phyloP scores from a whole-genome alignment of 2,113 vertebrate genomes.

The Ceyx cyanopectus region DNA sequence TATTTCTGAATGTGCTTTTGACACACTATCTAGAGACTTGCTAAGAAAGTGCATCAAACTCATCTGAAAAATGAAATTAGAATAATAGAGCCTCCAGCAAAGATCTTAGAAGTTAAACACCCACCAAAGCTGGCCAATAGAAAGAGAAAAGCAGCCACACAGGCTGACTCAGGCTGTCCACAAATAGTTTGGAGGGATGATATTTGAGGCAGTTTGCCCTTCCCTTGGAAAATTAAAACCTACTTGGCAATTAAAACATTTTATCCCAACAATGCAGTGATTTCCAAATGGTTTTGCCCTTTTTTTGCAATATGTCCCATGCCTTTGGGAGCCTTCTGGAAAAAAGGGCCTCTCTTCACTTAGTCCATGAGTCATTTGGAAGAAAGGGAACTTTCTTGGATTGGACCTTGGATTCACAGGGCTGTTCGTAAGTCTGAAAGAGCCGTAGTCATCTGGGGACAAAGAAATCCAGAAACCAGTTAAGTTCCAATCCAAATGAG shows the following conservation, averaged over 20 bases:
- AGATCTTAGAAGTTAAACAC: background rate
- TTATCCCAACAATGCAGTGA: background rate
- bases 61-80: background rate
- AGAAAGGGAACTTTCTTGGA: conserved; percentile 7
- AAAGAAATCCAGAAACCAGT: background rate
- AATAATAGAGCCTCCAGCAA: background rate
- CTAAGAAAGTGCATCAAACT: background rate
- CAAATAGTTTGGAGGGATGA: background rate
- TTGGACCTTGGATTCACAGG: background rate
- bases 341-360: background rate
- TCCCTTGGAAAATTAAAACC: background rate
- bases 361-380: conserved; percentile 9
- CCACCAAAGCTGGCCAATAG: background rate
- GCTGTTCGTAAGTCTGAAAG: background rate
- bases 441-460: background rate
- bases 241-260: background rate
- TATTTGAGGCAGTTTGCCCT: background rate
- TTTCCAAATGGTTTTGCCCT: conserved; percentile 17
- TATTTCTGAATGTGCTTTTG: background rate
- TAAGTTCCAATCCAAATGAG: conserved; percentile 5
- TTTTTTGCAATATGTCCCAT: background rate
- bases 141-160: background rate
- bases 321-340: background rate
- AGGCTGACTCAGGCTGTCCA: background rate
- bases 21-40: background rate